Base-by-base conservation (phyloP, 2,888 invertebrate species). In the Neoscelio sp. region DNA sequence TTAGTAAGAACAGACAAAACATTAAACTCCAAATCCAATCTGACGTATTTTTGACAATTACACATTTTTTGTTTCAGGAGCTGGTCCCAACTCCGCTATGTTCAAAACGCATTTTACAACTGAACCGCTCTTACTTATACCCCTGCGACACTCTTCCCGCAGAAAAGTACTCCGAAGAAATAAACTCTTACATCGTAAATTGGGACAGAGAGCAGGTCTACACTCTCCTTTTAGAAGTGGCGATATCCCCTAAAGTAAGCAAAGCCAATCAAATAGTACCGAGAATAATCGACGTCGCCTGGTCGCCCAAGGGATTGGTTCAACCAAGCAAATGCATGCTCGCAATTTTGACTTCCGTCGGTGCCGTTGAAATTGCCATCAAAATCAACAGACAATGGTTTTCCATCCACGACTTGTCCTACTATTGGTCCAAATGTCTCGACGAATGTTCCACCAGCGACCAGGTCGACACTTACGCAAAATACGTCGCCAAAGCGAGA, bases 281-380 rank as follows among this genome's bases (percentile, higher is more conserved):
- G 1, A 84, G 82, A 65, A 86, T 90, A 75, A 42, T 81, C 0
- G 78, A 78, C 8, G 33, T 87, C 0, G 77, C 82, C 1, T 90
- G 90, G 90, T 90, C 90, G 0, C 89, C 90, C 0, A 64, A 80
- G 50, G 82, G 84, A 26, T 64, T 90, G 10, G 62, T 86, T 0
- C 62, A 84, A 44, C 85, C 87, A 0, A 80, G 65, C 3, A 87
- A 85, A 60, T 89, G 90, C 46, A 50, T 89, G 2, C 48, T 88
- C 6, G 87, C 86, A 2, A 84, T 87, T 13, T 15, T 90, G 7
- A 89, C 86, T 1, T 85, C 88, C 0, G 77, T 84, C 0, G 90
- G 90, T 15, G 86, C 87, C 7, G 64, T 88, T 4, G 85, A 87
- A 20, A 67, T 90, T 18, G 60, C 83, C 0, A 64, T 85, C 3